These are phyloP conservation scores for Drosophila bunnanda DNA, from an alignment of 2,888 invertebrate species.

Conservation along the genomic window DNA sequence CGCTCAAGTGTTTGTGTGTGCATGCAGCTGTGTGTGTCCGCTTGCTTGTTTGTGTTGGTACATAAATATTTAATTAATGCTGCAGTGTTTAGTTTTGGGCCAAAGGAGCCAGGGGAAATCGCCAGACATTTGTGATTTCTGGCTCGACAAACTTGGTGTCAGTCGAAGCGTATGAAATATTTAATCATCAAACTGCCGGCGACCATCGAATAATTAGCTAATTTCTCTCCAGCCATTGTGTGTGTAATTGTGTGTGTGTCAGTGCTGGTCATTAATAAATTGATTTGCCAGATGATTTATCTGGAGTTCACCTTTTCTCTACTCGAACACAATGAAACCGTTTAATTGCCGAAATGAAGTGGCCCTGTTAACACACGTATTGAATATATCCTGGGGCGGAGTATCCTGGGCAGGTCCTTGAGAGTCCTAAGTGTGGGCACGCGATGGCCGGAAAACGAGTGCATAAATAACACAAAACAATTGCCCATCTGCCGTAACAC, in stretches of 20 bases:
- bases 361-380: conserved; percentile 37
- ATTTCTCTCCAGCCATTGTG: conserved; percentile 29
- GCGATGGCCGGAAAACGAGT: conserved; percentile 22
- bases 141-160: conserved; percentile 35
- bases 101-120: conserved; percentile 44
- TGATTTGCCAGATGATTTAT: conserved; percentile 31
- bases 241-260: conserved; percentile 1
- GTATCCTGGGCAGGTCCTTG: conserved; percentile 6
- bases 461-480: conserved; percentile 29
- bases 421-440: no score
- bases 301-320: neutral
- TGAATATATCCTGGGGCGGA: neutral
- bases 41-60: conserved; percentile 36
- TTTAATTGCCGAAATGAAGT: conserved; percentile 65
- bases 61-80: conserved; percentile 77
- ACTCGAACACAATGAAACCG: conserved; percentile 18
- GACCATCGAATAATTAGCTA: conserved; percentile 56
- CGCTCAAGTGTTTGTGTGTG: conserved; percentile 44
- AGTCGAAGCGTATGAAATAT: conserved; percentile 45
- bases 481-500: conserved; percentile 24
- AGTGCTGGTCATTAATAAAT: conserved; percentile 19
- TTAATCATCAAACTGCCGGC: conserved; percentile 53
- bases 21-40: conserved; percentile 3
- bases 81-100: conserved; percentile 60
- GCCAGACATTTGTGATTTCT: conserved; percentile 51